phyloP scores from a whole-genome alignment of 2,797 vertebrate species.

The Chaenodraco wilsoni region DNA sequence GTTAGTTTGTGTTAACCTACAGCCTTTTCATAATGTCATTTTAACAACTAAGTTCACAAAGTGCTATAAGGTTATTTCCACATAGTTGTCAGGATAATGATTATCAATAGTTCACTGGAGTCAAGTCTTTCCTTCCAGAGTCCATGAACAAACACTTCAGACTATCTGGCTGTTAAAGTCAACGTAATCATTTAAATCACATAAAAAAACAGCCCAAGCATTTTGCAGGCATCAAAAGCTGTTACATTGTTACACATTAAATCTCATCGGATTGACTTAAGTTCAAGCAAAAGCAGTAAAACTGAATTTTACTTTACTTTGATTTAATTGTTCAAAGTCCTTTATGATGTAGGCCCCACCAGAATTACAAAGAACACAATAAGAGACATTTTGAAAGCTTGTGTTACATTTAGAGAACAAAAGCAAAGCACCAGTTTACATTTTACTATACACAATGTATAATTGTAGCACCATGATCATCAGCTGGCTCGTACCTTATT shows the following conservation, averaged over 20 bases:
- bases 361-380: constrained; percentile 1
- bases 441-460: background rate
- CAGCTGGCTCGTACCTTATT: no score
- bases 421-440: background rate
- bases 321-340: background rate
- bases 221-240: background rate
- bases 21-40: background rate
- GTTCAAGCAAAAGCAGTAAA: background rate
- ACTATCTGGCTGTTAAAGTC: background rate
- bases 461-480: no score
- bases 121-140: background rate
- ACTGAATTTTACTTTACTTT: background rate
- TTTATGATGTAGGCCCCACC: background rate
- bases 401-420: background rate
- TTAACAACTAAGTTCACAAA: background rate
- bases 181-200: background rate
- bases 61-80: background rate
- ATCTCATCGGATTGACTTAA: background rate
- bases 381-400: background rate
- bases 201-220: background rate
- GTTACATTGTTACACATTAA: background rate
- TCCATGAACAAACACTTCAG: background rate
- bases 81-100: background rate
- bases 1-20: background rate
- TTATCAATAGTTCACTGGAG: background rate